Evolutionary conservation across 23 tunicate species (phyloP), one percentile per base, ranked within the genome.

Genomic region (Halocynthia roretzi): DNA sequence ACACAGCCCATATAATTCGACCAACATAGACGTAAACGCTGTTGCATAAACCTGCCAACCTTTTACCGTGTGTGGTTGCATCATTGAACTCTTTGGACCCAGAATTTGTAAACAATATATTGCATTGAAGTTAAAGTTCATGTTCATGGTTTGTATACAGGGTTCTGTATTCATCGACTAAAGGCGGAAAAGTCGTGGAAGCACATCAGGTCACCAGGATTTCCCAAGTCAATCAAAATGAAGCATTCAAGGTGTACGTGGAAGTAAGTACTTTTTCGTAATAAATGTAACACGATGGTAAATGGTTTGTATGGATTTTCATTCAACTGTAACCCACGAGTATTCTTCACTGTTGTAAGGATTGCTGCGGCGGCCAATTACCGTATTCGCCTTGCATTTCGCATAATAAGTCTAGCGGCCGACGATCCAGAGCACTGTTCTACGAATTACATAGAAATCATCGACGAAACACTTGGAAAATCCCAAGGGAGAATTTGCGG

Each of bases 221-320:
- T 74, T 66, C 96, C 96, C 7, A 80, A 71, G 50, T 19, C 54
- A 61, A 19, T 89, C 40, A 54, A 70, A 54, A 86, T 81, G 19
- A 75, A 80, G 62, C 54, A 89, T 58, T 81, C 96, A 6, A 54
- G 96, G n/a, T 89, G 96, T 71, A 50, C 96, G 8, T 89, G 96
- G 96, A 83, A 76, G 96, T 89, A 67, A 71, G 83, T 65, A 54
- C 9, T 40, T 65, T 10, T 65, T 6, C 48, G 9, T 20, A 20
- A 20, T 65, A 65, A 20, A 20, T 20, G 22, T 65, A 10, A 10
- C 31, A 20, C 70, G n/a, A 65, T 65, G 15, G 10, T 9, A 2
- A 65, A 10, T 11, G 48, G 31, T 40, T 48, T 0, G 5, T 40
- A 15, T 8, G 31, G 31, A 65, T 48, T 6, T 15, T 8, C 70